Evolutionary conservation across 2,113 vertebrate genomes (phyloP).

Genomic region (Calidris pugnax): DNA sequence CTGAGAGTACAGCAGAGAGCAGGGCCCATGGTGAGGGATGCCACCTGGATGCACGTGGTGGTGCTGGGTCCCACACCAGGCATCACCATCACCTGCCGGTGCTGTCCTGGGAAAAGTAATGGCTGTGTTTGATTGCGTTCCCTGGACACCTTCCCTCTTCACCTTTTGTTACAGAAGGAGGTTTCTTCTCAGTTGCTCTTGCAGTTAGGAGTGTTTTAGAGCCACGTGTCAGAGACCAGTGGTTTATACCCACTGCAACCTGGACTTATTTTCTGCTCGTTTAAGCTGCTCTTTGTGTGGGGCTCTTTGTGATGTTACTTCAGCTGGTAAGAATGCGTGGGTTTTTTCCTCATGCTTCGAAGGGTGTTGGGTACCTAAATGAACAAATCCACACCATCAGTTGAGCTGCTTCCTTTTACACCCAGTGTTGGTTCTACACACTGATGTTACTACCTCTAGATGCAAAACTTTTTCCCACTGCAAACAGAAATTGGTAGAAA

Average conservation of each 20-base stretch:
- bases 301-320: not conserved
- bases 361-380: not conserved
- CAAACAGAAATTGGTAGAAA: not conserved
- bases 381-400: not conserved
- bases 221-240: not conserved
- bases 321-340: not conserved
- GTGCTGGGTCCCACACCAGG: fast-evolving
- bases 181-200: not conserved
- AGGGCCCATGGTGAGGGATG: fast-evolving
- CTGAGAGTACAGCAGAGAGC: not conserved
- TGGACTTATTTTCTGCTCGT: not conserved
- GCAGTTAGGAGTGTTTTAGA: not conserved
- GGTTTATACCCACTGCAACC: not conserved
- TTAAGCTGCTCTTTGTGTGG: not conserved
- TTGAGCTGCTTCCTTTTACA: not conserved
- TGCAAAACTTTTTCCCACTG: not conserved
- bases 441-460: not conserved
- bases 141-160: not conserved
- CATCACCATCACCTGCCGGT: fast-evolving
- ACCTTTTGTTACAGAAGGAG: not conserved
- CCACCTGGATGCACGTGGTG: fast-evolving
- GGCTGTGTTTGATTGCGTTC: not conserved
- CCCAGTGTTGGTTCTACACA: fast-evolving
- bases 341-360: not conserved
- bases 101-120: not conserved